Base-by-base conservation (phyloP, 37 sponge, comb jelly and placozoan species). In the Theonella swinhoei region DNA sequence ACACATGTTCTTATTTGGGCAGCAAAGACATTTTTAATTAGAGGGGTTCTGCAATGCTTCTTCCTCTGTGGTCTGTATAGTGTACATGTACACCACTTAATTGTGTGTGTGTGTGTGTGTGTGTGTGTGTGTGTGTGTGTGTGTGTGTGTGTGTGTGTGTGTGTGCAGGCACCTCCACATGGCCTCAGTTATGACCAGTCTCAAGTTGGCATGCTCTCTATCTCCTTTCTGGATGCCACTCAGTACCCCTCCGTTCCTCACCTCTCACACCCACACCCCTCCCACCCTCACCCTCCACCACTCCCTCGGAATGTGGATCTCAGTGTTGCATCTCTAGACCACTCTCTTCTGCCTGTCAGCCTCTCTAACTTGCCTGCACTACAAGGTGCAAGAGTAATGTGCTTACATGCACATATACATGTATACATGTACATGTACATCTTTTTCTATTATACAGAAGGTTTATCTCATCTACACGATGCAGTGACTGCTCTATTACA, bases 381-480 rank as follows among this genome's bases (percentile, higher is more conserved):
- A 23, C 66, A 29, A 65, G 30, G 30, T 26, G 30, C 60, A 20
- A 20, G 11, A 58, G 17, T 58, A 19, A 11, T 20, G 17, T 58
- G 60, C 68, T 25, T 25, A 8, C 26, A 66, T 66, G n/a, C 28
- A 66, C 68, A 66, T 66, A 28, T 66, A 66, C 68, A 66, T 66
- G 68, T 66, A 66, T 66, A 66, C 14, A 25, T 47, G 54, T 47
- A 14, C 54, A 47, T 14, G 7, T 7, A 17, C 14, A 17, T 14
- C 54, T 14, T 17, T 47, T 47, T 7, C 14, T 14, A 47, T 47
- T 47, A 47, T 60, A 42, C 29, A 67, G 67, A 42, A 41, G 60
- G 70, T 26, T 60, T 77, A 1, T 38, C 70, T 38, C 63, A 68
- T 19, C 73, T 85, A 67, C 85, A 85, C 38, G 70, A 68, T 36